phyloP scores from a whole-genome alignment of 2,113 vertebrate genomes.

The Bucco capensis region DNA sequence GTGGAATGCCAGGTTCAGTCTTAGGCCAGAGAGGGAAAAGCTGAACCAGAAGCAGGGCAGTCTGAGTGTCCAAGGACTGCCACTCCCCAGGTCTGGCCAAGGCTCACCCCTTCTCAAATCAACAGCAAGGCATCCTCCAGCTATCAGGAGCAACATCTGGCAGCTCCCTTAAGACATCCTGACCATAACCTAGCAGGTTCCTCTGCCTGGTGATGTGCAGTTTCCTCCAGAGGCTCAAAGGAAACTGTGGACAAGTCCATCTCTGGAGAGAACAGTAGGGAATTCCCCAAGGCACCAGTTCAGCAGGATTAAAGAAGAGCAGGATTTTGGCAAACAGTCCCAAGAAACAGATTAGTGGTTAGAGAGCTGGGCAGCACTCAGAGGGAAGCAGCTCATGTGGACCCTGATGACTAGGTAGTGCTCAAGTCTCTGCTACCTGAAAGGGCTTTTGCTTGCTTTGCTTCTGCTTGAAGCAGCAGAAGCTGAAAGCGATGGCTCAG shows the following conservation, averaged over 20 bases:
- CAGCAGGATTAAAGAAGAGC: not conserved
- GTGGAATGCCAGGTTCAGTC: not conserved
- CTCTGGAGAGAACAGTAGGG: not conserved
- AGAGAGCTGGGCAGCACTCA: not conserved
- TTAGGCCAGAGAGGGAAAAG: not conserved
- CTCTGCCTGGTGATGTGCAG: not conserved
- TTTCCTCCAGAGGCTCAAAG: not conserved
- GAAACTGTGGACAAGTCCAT: not conserved
- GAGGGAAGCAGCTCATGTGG: not conserved
- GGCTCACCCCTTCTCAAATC: not conserved
- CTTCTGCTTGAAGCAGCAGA: not conserved
- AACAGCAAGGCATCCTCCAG: not conserved
- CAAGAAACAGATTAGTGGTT: slow-evolving; percentile 44
- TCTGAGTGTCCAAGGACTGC: not conserved
- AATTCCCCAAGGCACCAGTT: not conserved
- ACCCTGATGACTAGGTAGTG: not conserved
- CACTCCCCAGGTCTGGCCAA: not conserved
- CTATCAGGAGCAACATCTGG: not conserved
- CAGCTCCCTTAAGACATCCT: not conserved
- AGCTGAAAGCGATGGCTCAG: not conserved
- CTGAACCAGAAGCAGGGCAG: not conserved
- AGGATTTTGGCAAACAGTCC: not conserved
- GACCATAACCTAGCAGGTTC: not conserved
- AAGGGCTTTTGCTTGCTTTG: not conserved
- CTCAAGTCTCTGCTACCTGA: not conserved